These are phyloP conservation scores for Heliconius erato DNA, from an alignment of 2,888 invertebrate genomes.

Conservation along the genomic window DNA sequence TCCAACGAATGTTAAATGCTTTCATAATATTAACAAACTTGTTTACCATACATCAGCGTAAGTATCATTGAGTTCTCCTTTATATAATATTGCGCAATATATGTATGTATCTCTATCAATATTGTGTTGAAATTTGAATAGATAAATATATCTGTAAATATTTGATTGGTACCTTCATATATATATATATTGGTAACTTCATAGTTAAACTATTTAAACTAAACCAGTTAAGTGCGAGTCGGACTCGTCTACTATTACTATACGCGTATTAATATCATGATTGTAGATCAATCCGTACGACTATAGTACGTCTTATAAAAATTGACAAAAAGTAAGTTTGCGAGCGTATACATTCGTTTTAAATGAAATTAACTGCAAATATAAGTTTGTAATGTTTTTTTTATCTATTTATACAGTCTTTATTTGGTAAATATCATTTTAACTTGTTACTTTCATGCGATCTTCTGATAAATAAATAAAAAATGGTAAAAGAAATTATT, in stretches of 20 bases:
- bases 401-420: too few relatives aligned
- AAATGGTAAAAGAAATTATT: too few relatives aligned
- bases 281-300: background rate
- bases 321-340: background rate
- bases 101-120: too few relatives aligned
- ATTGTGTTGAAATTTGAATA: background rate
- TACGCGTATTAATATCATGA: too few relatives aligned
- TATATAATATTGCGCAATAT: background rate
- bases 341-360: background rate
- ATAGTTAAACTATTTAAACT: background rate
- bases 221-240: background rate
- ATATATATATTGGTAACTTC: too few relatives aligned
- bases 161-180: too few relatives aligned
- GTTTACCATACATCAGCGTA: slow-evolving; percentile 5
- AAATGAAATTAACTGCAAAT: background rate
- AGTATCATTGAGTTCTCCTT: background rate
- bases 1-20: background rate
- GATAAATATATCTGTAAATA: too few relatives aligned
- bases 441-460: too few relatives aligned
- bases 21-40: slow-evolving; percentile 15
- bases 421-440: too few relatives aligned
- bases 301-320: background rate
- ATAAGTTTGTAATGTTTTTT: too few relatives aligned
- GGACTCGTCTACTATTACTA: background rate
- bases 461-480: too few relatives aligned